A percentile compares a stretch with the other conserved stretches of the same genome.
These are phyloP conservation scores for Megamerina dolium DNA, from an alignment of 2,888 invertebrate species.

Conservation along the genomic window DNA sequence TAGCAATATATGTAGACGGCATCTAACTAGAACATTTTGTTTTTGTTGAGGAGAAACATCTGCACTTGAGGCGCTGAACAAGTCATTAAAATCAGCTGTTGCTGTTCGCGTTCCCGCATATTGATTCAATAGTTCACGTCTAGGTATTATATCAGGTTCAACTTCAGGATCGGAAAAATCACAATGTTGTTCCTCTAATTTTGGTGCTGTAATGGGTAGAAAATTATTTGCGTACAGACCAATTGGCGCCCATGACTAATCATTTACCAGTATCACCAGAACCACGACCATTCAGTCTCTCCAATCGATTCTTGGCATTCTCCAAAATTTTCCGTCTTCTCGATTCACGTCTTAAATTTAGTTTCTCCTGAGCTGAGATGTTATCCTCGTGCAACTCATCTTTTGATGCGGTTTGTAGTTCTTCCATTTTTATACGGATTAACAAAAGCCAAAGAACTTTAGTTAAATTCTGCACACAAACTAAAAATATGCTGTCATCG, in stretches of 20 bases:
- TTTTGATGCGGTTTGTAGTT: neutral
- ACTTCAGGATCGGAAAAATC: conserved; percentile 25
- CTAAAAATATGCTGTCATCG: no score
- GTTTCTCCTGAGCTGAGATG: conserved; percentile 17
- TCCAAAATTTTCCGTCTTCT: conserved; percentile 22
- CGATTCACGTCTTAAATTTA: conserved; percentile 19
- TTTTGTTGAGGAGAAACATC: conserved; percentile 1
- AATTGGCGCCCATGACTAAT: no score
- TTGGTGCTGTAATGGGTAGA: neutral
- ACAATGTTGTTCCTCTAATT: conserved; percentile 1
- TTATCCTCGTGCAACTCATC: conserved; percentile 11
- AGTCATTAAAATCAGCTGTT: neutral
- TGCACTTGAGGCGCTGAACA: neutral
- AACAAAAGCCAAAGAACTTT: conserved; percentile 14
- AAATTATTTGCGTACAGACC: no score
- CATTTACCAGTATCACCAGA: conserved; percentile 3
- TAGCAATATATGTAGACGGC: conserved; percentile 18
- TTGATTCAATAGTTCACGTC: no score
- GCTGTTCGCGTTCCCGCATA: conserved; percentile 3
- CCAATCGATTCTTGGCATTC: conserved; percentile 23
- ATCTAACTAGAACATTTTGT: conserved; percentile 15
- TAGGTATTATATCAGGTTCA: conserved; percentile 20
- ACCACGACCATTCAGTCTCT: conserved; percentile 18
- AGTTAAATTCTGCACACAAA: no score
- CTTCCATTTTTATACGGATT: no score